Base-by-base conservation (phyloP, 2,797 vertebrate species). In the Cephalopachus bancanus region DNA sequence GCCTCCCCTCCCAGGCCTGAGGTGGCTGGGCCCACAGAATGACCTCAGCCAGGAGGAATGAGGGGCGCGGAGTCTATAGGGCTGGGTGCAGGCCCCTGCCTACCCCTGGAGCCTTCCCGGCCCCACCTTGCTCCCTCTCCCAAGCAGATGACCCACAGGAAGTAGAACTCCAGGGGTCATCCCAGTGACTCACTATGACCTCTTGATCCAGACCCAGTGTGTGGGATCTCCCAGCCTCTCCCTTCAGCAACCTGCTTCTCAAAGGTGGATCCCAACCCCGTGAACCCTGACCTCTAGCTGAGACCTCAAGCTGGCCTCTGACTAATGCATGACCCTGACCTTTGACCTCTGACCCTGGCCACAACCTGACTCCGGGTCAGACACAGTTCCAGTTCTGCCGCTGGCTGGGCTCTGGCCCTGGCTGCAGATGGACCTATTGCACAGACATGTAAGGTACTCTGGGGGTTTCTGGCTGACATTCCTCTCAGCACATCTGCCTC, bases 1-100 rank as follows among this genome's bases (percentile, higher is more conserved):
- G 94, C 55, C 72, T 97, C 92, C 89, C 91, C 92, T 97, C 97
- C 97, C 97, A 96, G 89, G 95, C 95, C 95, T 6, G 26, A 72
- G 89, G 96, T 94, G 89, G 80, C 95, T 76, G 92, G 95, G 90
- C 96, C 92, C 33, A 14, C 44, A 94, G 60, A 72, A 95, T 97
- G 97, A 98, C 96, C 90, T 98, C 97, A 98, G 74, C 78, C 14
- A 8, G 69, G 69, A 97, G 81, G 96, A 98, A 97, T 97, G 96
- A 96, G 96, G 96, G 94, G 94, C 30, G 89, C 10, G 91, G 93
- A 97, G 78, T 67, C 74, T 37, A 30, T 1, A 94, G 88, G 74
- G 83, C 94, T 97, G 93, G 92, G 97, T 91, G 62, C 93, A 72
- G 93, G 86, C 89, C 65, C 87, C 91, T 94, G 90, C 94, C 93